Base-by-base conservation (phyloP, 2,888 invertebrate species). In the Drosophila gaucha region DNA sequence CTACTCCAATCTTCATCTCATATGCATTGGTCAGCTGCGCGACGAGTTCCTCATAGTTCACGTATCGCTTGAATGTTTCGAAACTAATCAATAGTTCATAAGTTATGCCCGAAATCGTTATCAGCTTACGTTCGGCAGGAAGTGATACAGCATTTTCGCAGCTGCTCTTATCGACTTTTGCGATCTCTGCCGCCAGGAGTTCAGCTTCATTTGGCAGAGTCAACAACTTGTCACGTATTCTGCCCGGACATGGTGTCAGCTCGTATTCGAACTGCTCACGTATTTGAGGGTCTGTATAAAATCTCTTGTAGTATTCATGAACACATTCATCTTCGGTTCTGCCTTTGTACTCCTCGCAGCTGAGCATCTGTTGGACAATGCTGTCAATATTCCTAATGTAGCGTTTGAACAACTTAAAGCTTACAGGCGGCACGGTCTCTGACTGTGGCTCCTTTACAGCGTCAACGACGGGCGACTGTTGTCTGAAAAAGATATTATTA, bases 241-340 rank as follows among this genome's bases (percentile, higher is more conserved):
- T 66, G 0, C 24, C 56, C 0, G 82, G 80, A 41, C 82, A 83
- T 2, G 82, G 38, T 12, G 22, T 68, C 0, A 83, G 22, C 14
- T 54, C 20, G 12, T 31, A 72, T 2, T 10, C 6, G 10, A 62
- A 83, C 10, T 18, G 62, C 1, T 52, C 8, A 3, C 82, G 78
- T 46, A 83, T 72, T 12, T 62, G n/a, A 2, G 50, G 47, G 0
- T 35, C 12, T 0, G 24, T 1, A 39, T 80, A 82, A 16, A 83
- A 82, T 5, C 38, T 62, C 3, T 57, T 43, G 26, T 55, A 78
- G 22, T 78, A 82, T 5, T 64, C 60, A 10, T 46, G 4, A 0
- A 35, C 47, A 5, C 71, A 72, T 10, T 60, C 49, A 0, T 72
- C 44, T 12, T 22, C 24, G 0, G 72, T 49, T 62, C 57, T 68